A percentile compares a stretch with the other conserved stretches of the same genome.
Conservation (phyloP, 2,888 invertebrate species). For the Harpalus rubripes region DNA sequence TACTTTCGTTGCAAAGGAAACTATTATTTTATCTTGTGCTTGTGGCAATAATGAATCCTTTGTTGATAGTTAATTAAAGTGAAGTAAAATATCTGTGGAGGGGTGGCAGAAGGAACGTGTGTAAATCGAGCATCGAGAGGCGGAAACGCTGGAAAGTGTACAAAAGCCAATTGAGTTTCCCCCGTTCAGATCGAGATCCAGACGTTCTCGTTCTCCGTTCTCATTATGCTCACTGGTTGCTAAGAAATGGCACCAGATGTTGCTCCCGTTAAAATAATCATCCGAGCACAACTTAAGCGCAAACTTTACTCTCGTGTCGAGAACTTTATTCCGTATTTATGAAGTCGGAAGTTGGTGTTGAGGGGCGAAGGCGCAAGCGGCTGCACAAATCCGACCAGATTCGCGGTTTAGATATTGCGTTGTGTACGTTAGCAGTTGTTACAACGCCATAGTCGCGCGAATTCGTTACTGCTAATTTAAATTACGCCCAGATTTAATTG, state of each 20-base stretch:
- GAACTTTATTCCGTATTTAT: slow-evolving; percentile 74
- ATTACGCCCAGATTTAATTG: slow-evolving; percentile 67
- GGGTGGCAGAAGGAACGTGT: slow-evolving; percentile 21
- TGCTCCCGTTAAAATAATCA: slow-evolving; percentile 74
- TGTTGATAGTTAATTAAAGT: slow-evolving; percentile 20
- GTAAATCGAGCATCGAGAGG: slow-evolving; percentile 45
- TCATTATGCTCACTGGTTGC: slow-evolving; percentile 70
- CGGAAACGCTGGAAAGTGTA: slow-evolving; percentile 52
- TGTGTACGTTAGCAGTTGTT: slow-evolving; percentile 68
- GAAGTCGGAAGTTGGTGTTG: slow-evolving; percentile 73
- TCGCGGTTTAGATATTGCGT: slow-evolving; percentile 71
- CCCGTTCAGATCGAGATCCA: background rate
- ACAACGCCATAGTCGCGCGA: slow-evolving; percentile 64
- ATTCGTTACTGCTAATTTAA: slow-evolving; percentile 68
- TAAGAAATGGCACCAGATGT: slow-evolving; percentile 71
- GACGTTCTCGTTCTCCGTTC: slow-evolving; percentile 65
- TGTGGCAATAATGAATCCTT: background rate
- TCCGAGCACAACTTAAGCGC: slow-evolving; percentile 73
- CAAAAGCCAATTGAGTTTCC: slow-evolving; percentile 62
- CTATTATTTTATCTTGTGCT: background rate
- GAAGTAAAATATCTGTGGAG: background rate
- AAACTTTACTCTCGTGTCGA: slow-evolving; percentile 70
- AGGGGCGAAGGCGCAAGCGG: slow-evolving; percentile 67
- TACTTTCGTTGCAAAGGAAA: background rate
- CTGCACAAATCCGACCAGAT: slow-evolving; percentile 69